phyloP scores from a whole-genome alignment of 2,113 vertebrate genomes.

The Hippocampus guttulatus region DNA sequence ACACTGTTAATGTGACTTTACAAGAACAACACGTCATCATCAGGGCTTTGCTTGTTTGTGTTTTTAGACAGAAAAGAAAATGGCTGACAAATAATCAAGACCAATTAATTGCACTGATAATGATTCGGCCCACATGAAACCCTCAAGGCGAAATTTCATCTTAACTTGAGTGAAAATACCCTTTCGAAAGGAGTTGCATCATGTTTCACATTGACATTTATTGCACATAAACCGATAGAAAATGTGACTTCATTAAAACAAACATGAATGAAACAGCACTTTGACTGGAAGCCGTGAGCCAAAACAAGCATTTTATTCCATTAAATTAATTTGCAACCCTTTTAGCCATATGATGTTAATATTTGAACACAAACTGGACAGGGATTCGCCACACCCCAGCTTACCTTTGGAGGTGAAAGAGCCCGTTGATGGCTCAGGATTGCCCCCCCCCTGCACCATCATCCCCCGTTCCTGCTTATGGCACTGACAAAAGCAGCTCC shows the following conservation, averaged over 20 bases:
- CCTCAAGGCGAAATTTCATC: too few relatives aligned
- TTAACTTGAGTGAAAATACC: too few relatives aligned
- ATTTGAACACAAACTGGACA: conserved; percentile 45
- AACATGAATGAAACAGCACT: not conserved
- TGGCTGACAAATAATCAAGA: too few relatives aligned
- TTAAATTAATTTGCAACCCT: not conserved
- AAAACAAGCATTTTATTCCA: not conserved
- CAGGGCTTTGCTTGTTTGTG: too few relatives aligned
- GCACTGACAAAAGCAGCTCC: conserved; percentile 29
- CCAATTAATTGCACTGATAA: too few relatives aligned
- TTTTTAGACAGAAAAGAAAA: too few relatives aligned
- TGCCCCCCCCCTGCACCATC: not conserved
- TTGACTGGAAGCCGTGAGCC: not conserved
- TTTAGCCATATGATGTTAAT: not conserved
- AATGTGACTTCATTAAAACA: not conserved
- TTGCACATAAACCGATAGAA: not conserved
- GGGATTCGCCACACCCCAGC: conserved; percentile 43
- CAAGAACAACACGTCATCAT: too few relatives aligned
- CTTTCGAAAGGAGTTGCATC: not conserved
- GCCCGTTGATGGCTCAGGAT: conserved; percentile 53
- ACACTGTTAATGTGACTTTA: too few relatives aligned
- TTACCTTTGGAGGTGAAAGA: conserved; percentile 62
- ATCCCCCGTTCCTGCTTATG: conserved; percentile 7
- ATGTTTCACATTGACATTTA: not conserved
- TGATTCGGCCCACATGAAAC: too few relatives aligned